Conservation (phyloP, 2,888 invertebrate genomes). For the Ellobium chinense region DNA sequence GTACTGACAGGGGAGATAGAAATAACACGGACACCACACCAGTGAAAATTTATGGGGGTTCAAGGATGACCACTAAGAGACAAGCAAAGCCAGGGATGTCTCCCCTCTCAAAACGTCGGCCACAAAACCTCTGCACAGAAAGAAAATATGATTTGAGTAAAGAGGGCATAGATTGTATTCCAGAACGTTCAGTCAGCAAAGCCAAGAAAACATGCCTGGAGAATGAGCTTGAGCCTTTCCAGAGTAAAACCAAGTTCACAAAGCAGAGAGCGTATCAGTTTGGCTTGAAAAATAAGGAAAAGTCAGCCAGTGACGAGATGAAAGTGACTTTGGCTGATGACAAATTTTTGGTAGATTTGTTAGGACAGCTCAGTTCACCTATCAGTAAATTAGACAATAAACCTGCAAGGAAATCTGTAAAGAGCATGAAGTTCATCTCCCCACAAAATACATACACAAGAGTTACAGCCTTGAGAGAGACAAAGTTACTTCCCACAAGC, state of each 20-base stretch:
- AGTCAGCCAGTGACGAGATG: neutral
- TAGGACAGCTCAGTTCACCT: conserved; percentile 56
- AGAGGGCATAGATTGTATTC: neutral
- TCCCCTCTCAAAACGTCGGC: conserved; percentile 56
- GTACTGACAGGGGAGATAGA: neutral
- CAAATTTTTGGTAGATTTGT: conserved; percentile 60
- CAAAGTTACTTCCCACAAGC: neutral
- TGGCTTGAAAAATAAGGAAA: conserved; percentile 30
- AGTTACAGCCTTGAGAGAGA: neutral
- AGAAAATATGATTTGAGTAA: conserved; percentile 3
- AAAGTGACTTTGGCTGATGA: conserved; percentile 53
- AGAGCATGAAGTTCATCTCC: neutral
- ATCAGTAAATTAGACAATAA: neutral
- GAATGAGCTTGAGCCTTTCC: neutral
- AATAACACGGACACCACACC: conserved; percentile 36
- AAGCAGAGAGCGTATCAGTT: conserved; percentile 39
- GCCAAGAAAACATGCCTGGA: neutral
- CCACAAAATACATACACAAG: no score
- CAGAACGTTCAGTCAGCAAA: neutral
- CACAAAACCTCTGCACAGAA: neutral
- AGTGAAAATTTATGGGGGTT: conserved; percentile 46
- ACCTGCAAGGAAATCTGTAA: no score
- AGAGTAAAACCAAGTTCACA: conserved; percentile 28
- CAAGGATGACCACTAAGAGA: conserved; percentile 52
- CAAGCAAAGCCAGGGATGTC: conserved; percentile 60